Evolutionary conservation across 2,888 invertebrate genomes (phyloP), one percentile per base, ranked within the genome.

Genomic region (Oeneis ivallda): DNA sequence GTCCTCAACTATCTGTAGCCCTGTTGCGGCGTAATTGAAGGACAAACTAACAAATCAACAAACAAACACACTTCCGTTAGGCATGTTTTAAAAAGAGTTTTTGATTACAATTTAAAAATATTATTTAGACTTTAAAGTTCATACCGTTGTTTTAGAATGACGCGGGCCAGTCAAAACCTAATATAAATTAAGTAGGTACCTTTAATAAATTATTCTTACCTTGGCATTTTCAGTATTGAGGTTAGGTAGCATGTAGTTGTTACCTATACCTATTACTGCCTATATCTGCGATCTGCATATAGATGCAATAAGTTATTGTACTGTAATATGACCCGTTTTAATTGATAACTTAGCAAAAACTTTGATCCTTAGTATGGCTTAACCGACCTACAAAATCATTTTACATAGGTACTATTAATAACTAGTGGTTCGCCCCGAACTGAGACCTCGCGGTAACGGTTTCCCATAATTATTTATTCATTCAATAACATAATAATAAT

Each of bases 181-280:
- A 15, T 54, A 3, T 17, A 54, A 53, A 37, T 39, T 37, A 17
- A n/a, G n/a, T n/a, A n/a, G n/a, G n/a, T n/a, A n/a, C n/a, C n/a
- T n/a, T n/a, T 17, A 54, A 54, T 53, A n/a, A 39, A 54, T 1
- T 19, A 5, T 19, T 17, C 11, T 56, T 8, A 56, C 56, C 56
- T 56, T 56, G 56, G 56, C 56, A 56, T 56, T 56, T 53, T 13
- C 13, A 41, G 8, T 56, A 56, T 41, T 41, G 56, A 56, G 19
- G 39, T 19, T n/a, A 11, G 13, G 39, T 19, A 56, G 41, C 11
- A 37, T 37, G 8, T 26, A 26, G 26, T 41, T 41, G 56, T 56
- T 56, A 19, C 41, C 11, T 32, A 17, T 13, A n/a, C n/a, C n/a
- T 52, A 3, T n/a, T 34, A 54, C 9, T 39, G 11, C 11, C 39